phyloP scores from a whole-genome alignment of 1,140 invertebrate genomes.

The Eurosta solidaginis region DNA sequence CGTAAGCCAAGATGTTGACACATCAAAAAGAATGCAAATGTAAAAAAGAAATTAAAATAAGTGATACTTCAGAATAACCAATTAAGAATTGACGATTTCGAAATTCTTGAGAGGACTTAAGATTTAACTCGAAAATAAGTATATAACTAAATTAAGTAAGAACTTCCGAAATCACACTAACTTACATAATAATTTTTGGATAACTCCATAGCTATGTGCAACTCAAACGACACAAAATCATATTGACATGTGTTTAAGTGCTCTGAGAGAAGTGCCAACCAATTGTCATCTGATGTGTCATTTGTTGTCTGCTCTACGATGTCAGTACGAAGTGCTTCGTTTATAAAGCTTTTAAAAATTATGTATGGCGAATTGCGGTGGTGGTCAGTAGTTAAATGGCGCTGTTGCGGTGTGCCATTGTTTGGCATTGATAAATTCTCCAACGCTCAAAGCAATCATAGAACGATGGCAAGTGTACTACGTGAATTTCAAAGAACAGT shows the following conservation, averaged over 20 bases:
- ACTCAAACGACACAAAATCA: background rate
- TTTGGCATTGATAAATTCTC: conserved; percentile 24
- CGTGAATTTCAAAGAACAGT: background rate
- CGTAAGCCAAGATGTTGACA: too few species aligned
- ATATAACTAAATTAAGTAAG: too few species aligned
- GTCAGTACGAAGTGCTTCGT: background rate
- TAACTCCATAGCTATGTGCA: background rate
- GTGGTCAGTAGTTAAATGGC: conserved; percentile 10
- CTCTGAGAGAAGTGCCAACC: background rate
- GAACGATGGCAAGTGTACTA: background rate
- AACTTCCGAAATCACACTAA: too few species aligned
- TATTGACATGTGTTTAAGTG: background rate
- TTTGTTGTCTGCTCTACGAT: background rate
- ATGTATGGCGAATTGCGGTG: background rate
- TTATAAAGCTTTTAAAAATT: background rate
- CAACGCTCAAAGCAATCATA: background rate
- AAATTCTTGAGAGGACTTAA: too few species aligned
- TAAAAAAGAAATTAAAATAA: too few species aligned
- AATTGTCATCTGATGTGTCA: background rate
- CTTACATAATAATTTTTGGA: too few species aligned
- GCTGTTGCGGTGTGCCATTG: conserved; percentile 14
- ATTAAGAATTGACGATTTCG: too few species aligned
- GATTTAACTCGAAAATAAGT: too few species aligned
- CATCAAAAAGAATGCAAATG: too few species aligned
- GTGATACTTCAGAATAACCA: too few species aligned